phyloP scores from a whole-genome alignment of 37 sponge, comb jelly and placozoan species.

The Spongilla lacustris region DNA sequence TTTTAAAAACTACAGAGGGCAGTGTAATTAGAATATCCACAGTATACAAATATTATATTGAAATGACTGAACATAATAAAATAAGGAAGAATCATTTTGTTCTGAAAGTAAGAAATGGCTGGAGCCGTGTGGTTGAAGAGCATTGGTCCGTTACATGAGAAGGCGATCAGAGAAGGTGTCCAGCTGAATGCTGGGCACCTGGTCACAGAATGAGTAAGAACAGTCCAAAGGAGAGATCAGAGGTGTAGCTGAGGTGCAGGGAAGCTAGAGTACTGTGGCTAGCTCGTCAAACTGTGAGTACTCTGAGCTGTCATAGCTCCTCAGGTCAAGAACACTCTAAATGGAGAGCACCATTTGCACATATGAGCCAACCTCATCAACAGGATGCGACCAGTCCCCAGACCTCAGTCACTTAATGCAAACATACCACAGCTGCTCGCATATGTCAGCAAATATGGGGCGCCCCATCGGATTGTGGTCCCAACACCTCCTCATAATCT shows the following conservation, averaged over 20 bases:
- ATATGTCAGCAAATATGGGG: conserved; percentile 54
- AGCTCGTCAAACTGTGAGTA: conserved; percentile 71
- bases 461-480: conserved; percentile 40
- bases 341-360: background rate
- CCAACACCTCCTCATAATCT: conserved; percentile 68
- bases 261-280: background rate
- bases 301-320: conserved; percentile 33
- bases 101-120: too few relatives aligned
- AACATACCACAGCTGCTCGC: conserved; percentile 54
- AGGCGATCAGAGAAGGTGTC: too few relatives aligned
- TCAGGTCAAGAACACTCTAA: conserved; percentile 63
- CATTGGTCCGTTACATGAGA: too few relatives aligned
- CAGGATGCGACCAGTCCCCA: background rate
- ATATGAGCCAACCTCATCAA: background rate
- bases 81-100: too few relatives aligned
- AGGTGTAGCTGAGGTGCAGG: background rate
- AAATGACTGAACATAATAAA: too few relatives aligned
- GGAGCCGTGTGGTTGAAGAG: too few relatives aligned
- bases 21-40: too few relatives aligned
- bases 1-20: too few relatives aligned
- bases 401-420: too few relatives aligned
- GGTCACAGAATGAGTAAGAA: background rate
- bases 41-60: too few relatives aligned
- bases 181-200: too few relatives aligned
- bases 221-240: background rate